Conservation (phyloP, 2,888 invertebrate genomes). For the Ectemnius lituratus region DNA sequence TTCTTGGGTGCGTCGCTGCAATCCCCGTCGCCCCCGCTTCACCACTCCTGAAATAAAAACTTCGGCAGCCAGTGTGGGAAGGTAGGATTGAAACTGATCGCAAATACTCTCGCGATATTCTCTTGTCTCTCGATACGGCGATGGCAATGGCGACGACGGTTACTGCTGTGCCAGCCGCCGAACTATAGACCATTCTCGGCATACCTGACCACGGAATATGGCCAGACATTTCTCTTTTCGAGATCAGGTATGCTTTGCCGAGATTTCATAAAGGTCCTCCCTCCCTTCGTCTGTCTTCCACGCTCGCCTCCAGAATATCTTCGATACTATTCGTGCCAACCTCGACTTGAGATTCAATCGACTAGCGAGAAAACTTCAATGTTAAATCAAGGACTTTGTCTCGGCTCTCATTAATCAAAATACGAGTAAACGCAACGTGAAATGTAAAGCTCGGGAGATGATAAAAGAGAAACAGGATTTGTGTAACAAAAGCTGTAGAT, state of each 20-base stretch:
- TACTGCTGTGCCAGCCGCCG: neutral
- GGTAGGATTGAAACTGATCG: constrained; percentile 49
- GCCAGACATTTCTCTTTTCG: constrained; percentile 41
- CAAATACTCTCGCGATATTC: constrained; percentile 46
- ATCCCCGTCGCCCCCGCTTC: neutral
- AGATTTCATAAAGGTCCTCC: constrained; percentile 37
- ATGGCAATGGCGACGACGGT: constrained; percentile 1
- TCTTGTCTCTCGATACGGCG: constrained; percentile 41
- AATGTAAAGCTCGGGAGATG: no score
- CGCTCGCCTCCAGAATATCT: constrained; percentile 4
- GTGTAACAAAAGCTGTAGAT: no score
- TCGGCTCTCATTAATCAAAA: no score
- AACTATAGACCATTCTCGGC: constrained; percentile 42
- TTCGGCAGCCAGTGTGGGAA: constrained; percentile 23
- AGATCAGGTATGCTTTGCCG: constrained; percentile 34
- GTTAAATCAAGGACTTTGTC: no score
- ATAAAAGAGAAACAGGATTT: no score
- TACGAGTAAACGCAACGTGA: no score
- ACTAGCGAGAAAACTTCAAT: no score
- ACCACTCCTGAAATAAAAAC: constrained; percentile 38
- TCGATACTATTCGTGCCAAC: neutral
- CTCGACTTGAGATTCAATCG: no score
- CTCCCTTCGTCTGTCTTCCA: no score
- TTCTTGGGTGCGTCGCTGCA: constrained; percentile 43
- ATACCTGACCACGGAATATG: constrained; percentile 45